Percentiles rank a stretch among this genome's conserved stretches.
These are phyloP conservation scores for Elysia crispata DNA, from an alignment of 2,888 invertebrate genomes.

Conservation along the genomic window DNA sequence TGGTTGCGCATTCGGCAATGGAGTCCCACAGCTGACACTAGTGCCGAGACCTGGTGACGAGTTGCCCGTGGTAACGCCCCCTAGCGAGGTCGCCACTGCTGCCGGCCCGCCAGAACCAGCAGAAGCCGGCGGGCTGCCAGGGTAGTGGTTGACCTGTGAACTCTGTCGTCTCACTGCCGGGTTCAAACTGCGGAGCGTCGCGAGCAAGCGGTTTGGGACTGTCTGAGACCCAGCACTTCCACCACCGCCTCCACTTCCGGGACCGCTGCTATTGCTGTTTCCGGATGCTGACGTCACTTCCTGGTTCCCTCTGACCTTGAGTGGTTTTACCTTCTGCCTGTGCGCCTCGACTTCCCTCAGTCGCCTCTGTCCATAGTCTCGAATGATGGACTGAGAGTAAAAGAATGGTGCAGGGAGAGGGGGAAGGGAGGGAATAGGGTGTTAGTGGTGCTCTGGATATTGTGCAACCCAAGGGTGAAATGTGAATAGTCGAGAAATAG, in stretches of 20 bases:
- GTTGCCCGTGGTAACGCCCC: neutral
- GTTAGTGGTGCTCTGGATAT: too few species aligned
- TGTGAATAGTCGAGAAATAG: too few species aligned
- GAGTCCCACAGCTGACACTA: neutral
- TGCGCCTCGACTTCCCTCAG: conserved; percentile 68
- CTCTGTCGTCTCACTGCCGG: conserved; percentile 33
- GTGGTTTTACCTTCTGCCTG: conserved; percentile 60
- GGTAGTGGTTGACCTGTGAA: conserved; percentile 26
- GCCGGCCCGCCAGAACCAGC: neutral
- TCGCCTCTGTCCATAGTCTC: conserved; percentile 68
- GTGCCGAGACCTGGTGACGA: conserved; percentile 13
- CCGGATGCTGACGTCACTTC: conserved; percentile 14
- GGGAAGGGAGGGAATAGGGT: neutral
- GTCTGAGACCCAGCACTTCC: neutral
- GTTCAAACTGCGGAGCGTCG: conserved; percentile 39
- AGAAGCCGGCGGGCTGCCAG: conserved; percentile 13
- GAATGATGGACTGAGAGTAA: conserved; percentile 66
- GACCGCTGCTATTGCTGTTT: neutral
- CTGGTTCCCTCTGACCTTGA: conserved; percentile 43
- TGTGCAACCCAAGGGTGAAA: too few species aligned
- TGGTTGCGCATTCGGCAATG: neutral
- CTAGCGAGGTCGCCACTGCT: neutral
- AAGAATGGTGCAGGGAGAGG: neutral
- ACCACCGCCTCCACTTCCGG: neutral
- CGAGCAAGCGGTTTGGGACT: conserved; percentile 40